Conservation (phyloP, 2,113 vertebrate species). For the Ivindomyrus marchei region DNA sequence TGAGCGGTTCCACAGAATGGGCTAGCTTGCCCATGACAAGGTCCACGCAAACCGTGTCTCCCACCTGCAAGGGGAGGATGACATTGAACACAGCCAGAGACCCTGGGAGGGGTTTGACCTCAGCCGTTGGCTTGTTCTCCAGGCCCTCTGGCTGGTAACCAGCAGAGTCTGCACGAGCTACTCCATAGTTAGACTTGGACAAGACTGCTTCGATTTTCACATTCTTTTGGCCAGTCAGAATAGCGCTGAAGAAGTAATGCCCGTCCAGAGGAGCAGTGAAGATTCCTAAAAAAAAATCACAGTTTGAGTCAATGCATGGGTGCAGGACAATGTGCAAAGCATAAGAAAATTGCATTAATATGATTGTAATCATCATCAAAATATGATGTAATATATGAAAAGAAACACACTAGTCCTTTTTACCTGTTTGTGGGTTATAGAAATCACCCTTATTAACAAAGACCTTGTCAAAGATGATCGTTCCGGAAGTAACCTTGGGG, state of each 20-base stretch:
- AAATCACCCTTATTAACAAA: slow-evolving; percentile 79
- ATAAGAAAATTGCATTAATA: not conserved
- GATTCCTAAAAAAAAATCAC: slow-evolving; percentile 56
- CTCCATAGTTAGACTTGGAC: slow-evolving; percentile 80
- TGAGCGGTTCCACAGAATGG: slow-evolving; percentile 82
- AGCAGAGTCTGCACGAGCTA: slow-evolving; percentile 80
- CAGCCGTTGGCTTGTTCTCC: slow-evolving; percentile 82
- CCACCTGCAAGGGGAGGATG: slow-evolving; percentile 69
- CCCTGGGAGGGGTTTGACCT: slow-evolving; percentile 66
- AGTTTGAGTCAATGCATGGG: not conserved
- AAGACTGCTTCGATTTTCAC: slow-evolving; percentile 87
- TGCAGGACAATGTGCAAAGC: not conserved
- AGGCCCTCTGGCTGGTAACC: slow-evolving; percentile 86
- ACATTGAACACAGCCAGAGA: slow-evolving; percentile 83
- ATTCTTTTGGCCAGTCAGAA: slow-evolving; percentile 78
- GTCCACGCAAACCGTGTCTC: slow-evolving; percentile 83
- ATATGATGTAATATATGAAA: not conserved
- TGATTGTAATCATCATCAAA: not conserved
- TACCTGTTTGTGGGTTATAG: slow-evolving; percentile 76
- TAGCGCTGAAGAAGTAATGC: slow-evolving; percentile 80
- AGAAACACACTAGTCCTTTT: not conserved
- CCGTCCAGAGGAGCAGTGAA: slow-evolving; percentile 79
- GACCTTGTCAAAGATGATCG: slow-evolving; percentile 79
- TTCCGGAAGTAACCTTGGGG: slow-evolving; percentile 67
- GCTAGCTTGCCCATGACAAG: slow-evolving; percentile 86